Evolutionary conservation across 2,797 vertebrate genomes (phyloP).

Genomic region (Hafferia zeledoni): DNA sequence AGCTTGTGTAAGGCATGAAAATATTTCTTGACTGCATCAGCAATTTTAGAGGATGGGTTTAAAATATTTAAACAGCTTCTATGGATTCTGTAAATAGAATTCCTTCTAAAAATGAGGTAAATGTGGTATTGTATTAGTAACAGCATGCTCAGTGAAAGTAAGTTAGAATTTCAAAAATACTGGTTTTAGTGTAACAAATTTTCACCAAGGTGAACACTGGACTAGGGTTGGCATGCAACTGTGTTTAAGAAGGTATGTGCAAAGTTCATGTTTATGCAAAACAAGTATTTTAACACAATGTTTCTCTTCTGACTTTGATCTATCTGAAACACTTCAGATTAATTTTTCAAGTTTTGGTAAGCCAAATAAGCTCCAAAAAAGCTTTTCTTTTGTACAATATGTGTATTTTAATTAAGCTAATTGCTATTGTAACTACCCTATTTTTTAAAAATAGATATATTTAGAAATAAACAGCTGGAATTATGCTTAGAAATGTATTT

Average conservation of each 20-base stretch:
- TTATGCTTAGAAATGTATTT: neutral
- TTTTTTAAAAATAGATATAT: neutral
- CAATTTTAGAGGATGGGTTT: neutral
- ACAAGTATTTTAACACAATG: neutral
- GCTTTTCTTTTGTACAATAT: neutral
- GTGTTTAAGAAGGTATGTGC: neutral
- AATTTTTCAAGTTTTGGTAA: neutral
- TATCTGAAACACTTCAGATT: neutral
- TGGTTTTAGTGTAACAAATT: neutral
- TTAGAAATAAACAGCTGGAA: neutral
- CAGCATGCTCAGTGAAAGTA: neutral
- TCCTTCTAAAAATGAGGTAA: conserved; percentile 31
- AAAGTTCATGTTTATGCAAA: neutral
- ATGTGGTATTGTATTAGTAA: neutral
- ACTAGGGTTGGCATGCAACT: neutral
- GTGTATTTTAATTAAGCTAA: neutral
- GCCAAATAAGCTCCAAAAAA: neutral
- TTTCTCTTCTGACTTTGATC: neutral
- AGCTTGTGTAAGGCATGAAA: neutral
- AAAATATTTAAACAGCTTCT: neutral
- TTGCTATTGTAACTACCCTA: neutral
- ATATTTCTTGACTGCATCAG: neutral
- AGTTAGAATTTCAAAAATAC: neutral
- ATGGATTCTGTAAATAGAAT: neutral
- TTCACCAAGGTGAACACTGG: neutral